These are phyloP conservation scores for Drosophila subquinaria DNA, from an alignment of 2,888 invertebrate genomes.

Conservation along the genomic window DNA sequence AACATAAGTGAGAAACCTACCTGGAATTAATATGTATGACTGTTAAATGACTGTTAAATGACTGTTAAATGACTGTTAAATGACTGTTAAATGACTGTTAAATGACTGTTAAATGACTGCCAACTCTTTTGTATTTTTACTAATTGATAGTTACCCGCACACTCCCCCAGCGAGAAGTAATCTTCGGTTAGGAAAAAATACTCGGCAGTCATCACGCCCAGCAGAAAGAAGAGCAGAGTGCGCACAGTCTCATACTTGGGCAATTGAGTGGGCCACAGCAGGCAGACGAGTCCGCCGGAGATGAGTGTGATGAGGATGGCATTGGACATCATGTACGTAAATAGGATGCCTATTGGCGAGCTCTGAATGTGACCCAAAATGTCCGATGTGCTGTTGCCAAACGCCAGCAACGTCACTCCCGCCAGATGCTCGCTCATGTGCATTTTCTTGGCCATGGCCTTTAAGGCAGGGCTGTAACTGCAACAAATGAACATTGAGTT, in stretches of 20 bases:
- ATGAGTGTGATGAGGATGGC: conserved; percentile 20
- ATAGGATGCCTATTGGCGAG: background rate
- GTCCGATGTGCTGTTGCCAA: conserved; percentile 30
- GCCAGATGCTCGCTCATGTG: conserved; percentile 36
- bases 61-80: no score
- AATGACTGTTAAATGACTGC: no score
- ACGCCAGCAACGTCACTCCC: conserved; percentile 32
- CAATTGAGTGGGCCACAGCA: conserved; percentile 25
- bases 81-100: no score
- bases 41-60: no score
- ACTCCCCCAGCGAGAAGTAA: background rate
- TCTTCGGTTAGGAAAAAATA: background rate
- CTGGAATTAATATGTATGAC: no score
- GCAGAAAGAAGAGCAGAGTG: conserved; percentile 26
- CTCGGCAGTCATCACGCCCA: conserved; percentile 9
- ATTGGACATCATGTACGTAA: conserved; percentile 15
- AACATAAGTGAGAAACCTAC: no score
- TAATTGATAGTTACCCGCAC: background rate
- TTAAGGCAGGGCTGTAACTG: conserved; percentile 30
- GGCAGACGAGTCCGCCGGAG: conserved; percentile 30
- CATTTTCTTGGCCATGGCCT: conserved; percentile 22
- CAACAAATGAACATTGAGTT: background rate
- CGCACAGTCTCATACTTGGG: conserved; percentile 28
- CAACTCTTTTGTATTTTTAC: no score
- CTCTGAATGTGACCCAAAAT: conserved; percentile 7